phyloP scores from a whole-genome alignment of 1,140 invertebrate species.

The Pararge aegeria region DNA sequence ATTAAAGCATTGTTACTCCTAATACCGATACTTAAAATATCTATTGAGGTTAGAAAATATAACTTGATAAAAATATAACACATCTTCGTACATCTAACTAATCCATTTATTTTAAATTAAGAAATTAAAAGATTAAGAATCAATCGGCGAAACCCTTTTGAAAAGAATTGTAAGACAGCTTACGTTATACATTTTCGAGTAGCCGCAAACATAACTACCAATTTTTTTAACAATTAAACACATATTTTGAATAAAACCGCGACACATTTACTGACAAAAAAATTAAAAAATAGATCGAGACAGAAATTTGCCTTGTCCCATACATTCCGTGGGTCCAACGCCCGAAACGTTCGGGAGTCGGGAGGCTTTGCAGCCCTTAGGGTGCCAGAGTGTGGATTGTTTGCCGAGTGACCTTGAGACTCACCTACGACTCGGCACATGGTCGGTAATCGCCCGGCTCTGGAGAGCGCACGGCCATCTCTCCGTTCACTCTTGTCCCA shows the following conservation, averaged over 20 bases:
- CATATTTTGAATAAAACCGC: neutral
- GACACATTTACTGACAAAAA: neutral
- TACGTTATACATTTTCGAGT: too few species aligned
- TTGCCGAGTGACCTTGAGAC: slow-evolving; percentile 31
- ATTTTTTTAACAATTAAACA: neutral
- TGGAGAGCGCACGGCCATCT: slow-evolving; percentile 52
- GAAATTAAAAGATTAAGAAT: too few species aligned
- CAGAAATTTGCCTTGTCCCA: neutral
- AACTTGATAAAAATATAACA: too few species aligned
- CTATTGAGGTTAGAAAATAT: too few species aligned
- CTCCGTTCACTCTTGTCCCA: slow-evolving; percentile 48
- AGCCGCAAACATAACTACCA: too few species aligned
- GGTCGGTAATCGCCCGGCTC: slow-evolving; percentile 55
- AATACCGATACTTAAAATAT: too few species aligned
- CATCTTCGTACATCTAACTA: too few species aligned
- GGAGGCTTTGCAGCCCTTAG: slow-evolving; percentile 17
- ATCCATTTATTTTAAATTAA: too few species aligned
- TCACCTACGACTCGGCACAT: slow-evolving; percentile 62
- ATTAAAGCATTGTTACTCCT: too few species aligned
- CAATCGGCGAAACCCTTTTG: too few species aligned
- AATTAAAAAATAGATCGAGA: neutral
- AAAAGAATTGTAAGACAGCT: too few species aligned
- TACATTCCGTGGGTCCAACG: neutral
- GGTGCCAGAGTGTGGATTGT: slow-evolving; percentile 18
- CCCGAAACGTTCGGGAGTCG: neutral